Base-by-base conservation (phyloP, 2,888 invertebrate species). In the Lochmaea capreae region DNA sequence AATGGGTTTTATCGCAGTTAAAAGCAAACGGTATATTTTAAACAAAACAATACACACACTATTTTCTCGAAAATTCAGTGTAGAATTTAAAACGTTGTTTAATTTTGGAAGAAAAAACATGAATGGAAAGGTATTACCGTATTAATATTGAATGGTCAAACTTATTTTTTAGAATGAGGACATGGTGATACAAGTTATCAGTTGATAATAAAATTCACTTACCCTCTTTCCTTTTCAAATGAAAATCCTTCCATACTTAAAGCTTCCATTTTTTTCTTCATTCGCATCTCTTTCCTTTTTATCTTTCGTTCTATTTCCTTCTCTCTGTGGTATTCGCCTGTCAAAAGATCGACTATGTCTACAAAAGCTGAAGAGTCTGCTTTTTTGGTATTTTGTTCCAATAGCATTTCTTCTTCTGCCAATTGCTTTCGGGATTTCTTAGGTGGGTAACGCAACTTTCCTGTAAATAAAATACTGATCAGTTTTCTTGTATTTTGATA, bases 391-490 rank as follows among this genome's bases (percentile, higher is more conserved):
- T 73, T 76, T 72, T 6, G 84, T 84, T 80, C 76, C 52, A 77
- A 70, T 62, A 77, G 78, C 12, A 85, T 76, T 58, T 84, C 83
- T 73, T 90, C 89, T 65, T 84, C 85, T 82, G 89, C 89, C 61
- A 87, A 82, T 80, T 89, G 87, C 80, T 79, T 89, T 88, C 58
- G 76, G 5, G 78, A 76, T 66, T 80, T 81, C 65, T 88, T 84
- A 0, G 92, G 90, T 0, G 93, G 92, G 83, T 89, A 91, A 79
- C 87, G 89, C 63, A 91, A 82, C 77, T 90, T 89, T 0, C 91
- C 91, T 85, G 12, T 14, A 43, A 61, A 63, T 8, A 43, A 62
- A 61, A 43, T 59, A 75, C 59, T 14, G 5, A n/a, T 11, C 4
- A 14, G n/a, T 6, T 49, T 43, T 42, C 9, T 10, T 3, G 4